Conservation (phyloP, 2,888 invertebrate genomes). For the Caenorhabditis sp. region DNA sequence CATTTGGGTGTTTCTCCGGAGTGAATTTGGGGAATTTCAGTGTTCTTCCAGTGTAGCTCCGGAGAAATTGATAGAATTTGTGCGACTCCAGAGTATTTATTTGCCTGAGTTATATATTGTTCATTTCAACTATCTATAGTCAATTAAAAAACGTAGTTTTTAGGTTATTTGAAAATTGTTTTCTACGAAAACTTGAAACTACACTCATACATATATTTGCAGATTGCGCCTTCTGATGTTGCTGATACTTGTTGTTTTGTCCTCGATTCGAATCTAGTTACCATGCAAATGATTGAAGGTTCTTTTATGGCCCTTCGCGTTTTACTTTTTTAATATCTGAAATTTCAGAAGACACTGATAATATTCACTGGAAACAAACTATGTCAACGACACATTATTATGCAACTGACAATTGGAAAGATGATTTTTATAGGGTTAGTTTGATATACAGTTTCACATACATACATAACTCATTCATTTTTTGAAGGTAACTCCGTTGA, state of each 20-base stretch:
- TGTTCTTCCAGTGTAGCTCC: no score
- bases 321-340: neutral
- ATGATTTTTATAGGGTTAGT: constrained; percentile 29
- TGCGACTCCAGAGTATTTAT: no score
- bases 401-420: constrained; percentile 58
- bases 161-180: no score
- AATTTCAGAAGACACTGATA: constrained; percentile 29
- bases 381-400: constrained; percentile 62
- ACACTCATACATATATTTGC: no score
- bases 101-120: no score
- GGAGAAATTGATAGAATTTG: no score
- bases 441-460: neutral
- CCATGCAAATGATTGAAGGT: constrained; percentile 31
- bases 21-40: no score
- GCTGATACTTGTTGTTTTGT: constrained; percentile 33
- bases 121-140: no score
- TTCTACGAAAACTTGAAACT: no score
- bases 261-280: constrained; percentile 29
- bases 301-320: neutral
- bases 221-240: constrained; percentile 29
- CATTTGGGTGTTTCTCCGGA: no score
- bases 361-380: constrained; percentile 67
- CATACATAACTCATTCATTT: neutral
- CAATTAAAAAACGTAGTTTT: no score
- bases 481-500: constrained; percentile 54